Evolutionary conservation across 35 echinoderm and acorn worm species (phyloP).

Genomic region (Diadema setosum): DNA sequence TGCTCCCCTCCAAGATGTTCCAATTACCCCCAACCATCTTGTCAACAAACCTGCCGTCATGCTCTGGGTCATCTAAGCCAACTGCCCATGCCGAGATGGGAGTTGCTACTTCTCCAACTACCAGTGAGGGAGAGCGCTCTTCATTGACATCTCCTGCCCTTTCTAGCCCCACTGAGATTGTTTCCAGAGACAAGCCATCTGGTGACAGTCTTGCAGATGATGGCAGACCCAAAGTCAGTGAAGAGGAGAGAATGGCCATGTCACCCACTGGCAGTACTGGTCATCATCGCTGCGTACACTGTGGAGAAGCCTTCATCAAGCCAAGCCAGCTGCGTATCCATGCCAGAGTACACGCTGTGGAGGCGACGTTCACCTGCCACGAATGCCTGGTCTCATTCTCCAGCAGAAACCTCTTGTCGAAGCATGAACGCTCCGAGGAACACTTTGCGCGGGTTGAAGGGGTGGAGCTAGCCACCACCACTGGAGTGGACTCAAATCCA

Average conservation of each 20-base stretch:
- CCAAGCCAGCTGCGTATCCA: constrained; percentile 94
- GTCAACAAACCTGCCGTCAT: constrained; percentile 12
- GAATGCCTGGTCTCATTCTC: constrained; percentile 80
- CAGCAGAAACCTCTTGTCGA: constrained; percentile 69
- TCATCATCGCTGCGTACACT: constrained; percentile 74
- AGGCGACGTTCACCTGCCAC: constrained; percentile 71
- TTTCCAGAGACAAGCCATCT: background rate
- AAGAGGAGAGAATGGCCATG: background rate
- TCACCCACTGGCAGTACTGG: constrained; percentile 40
- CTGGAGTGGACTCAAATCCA: constrained; percentile 64
- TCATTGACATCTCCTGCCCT: background rate
- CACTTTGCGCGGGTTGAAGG: constrained; percentile 93
- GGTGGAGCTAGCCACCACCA: constrained; percentile 77
- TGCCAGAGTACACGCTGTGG: constrained; percentile 66
- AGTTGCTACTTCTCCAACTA: background rate
- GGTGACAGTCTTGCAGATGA: background rate
- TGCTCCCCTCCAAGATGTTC: constrained; percentile 82
- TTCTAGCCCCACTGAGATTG: background rate
- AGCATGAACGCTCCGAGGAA: constrained; percentile 87
- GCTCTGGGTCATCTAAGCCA: background rate
- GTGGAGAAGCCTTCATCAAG: constrained; percentile 86
- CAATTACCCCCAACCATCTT: constrained; percentile 88
- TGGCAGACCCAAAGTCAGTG: background rate
- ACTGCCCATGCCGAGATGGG: background rate
- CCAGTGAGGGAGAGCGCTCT: background rate